phyloP scores from a whole-genome alignment of 2,888 invertebrate genomes.

The Polydrusus pterygomalis region DNA sequence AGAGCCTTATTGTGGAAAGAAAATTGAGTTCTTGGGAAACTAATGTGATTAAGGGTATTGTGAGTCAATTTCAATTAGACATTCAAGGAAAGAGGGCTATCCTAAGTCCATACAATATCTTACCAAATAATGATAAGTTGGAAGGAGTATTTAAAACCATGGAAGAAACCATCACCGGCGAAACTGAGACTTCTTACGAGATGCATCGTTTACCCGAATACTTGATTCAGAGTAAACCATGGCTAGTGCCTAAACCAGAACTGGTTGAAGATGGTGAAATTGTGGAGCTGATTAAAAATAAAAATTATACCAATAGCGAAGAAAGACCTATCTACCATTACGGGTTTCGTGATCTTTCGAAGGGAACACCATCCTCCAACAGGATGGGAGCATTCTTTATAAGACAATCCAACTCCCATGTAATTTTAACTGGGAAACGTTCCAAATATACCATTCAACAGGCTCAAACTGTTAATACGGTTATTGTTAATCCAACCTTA shows the following conservation, averaged over 20 bases:
- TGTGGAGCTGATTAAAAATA: slow-evolving; percentile 80
- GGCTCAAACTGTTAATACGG: slow-evolving; percentile 77
- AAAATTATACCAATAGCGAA: slow-evolving; percentile 78
- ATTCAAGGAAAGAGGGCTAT: slow-evolving; percentile 73
- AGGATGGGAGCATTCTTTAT: slow-evolving; percentile 69
- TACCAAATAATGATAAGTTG: slow-evolving; percentile 70
- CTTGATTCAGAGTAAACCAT: slow-evolving; percentile 75
- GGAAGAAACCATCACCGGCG: slow-evolving; percentile 83
- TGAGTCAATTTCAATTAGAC: slow-evolving; percentile 82
- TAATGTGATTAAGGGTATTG: slow-evolving; percentile 81
- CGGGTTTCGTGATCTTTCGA: slow-evolving; percentile 74
- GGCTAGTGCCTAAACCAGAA: slow-evolving; percentile 73
- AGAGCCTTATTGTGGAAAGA: slow-evolving; percentile 75
- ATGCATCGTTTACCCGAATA: slow-evolving; percentile 77
- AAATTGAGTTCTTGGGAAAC: slow-evolving; percentile 77
- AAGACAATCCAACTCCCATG: slow-evolving; percentile 75
- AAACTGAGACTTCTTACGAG: slow-evolving; percentile 81
- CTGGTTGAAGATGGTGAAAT: slow-evolving; percentile 71
- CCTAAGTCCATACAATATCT: slow-evolving; percentile 73
- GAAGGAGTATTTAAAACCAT: slow-evolving; percentile 80
- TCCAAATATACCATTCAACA: slow-evolving; percentile 80
- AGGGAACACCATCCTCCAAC: slow-evolving; percentile 65
- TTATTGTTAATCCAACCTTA: slow-evolving; percentile 76
- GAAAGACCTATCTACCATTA: slow-evolving; percentile 78
- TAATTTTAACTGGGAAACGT: slow-evolving; percentile 75